Evolutionary conservation across 2,888 invertebrate genomes (phyloP).

Genomic region (Prosapia bicincta): DNA sequence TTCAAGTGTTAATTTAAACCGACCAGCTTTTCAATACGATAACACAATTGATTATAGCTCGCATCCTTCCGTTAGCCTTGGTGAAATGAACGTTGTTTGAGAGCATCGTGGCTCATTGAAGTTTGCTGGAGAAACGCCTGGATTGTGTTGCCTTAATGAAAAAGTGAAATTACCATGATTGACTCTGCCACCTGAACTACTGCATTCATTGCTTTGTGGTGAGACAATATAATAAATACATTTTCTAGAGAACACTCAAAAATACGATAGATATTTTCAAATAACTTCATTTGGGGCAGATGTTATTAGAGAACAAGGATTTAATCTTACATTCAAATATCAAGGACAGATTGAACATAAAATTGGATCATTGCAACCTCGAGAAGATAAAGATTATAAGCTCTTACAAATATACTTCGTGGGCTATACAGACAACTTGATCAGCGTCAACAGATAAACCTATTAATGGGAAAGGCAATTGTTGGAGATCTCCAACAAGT

Average conservation of each 20-base stretch:
- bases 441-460: conserved; percentile 1
- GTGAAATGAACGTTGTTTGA: too few species aligned
- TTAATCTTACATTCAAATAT: not conserved
- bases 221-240: not conserved
- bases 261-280: conserved; percentile 5
- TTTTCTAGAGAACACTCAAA: conserved; percentile 5
- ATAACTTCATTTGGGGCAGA: conserved; percentile 4
- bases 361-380: conserved; percentile 7
- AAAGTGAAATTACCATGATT: too few species aligned
- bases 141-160: too few species aligned
- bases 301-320: too few species aligned
- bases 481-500: conserved; percentile 37
- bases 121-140: too few species aligned
- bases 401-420: conserved; percentile 12
- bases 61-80: too few species aligned
- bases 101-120: too few species aligned
- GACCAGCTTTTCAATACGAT: too few species aligned
- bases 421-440: conserved; percentile 11
- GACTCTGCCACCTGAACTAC: too few species aligned
- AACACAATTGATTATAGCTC: not conserved
- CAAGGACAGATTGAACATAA: not conserved
- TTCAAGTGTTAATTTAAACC: too few species aligned
- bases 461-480: conserved; percentile 38
- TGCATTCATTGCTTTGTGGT: too few species aligned
- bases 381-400: not conserved